Evolutionary conservation across 37 sponge, comb jelly and placozoan species (phyloP), one percentile per base, ranked within the genome.

Genomic region (Tethya wilhelma): DNA sequence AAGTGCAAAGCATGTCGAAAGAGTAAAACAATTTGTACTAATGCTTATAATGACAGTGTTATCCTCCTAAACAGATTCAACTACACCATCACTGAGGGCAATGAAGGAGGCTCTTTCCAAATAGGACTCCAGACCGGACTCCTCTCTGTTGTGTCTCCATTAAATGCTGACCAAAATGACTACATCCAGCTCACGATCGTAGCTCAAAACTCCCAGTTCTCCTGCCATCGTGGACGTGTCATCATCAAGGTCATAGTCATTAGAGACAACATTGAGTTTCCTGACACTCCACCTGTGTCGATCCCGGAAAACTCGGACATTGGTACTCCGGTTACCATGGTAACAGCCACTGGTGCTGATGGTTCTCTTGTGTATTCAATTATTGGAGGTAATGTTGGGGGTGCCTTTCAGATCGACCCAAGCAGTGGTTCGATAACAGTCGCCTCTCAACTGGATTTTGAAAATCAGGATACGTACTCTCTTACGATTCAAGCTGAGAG

Each of bases 21-120:
- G n/a, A n/a, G n/a, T n/a, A n/a, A n/a, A n/a, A n/a, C n/a, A n/a
- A n/a, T n/a, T n/a, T n/a, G n/a, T n/a, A n/a, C n/a, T n/a, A n/a
- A n/a, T n/a, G n/a, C n/a, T n/a, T n/a, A n/a, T n/a, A n/a, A n/a
- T n/a, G n/a, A 49, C 14, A 9, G 14, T 49, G 9, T 49, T 49
- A 9, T 49, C 53, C 14, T 19, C 14, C 53, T 49, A 9, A 49
- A 42, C 80, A 93, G 93, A 22, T 93, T 84, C 69, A 63, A 34
- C 32, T 93, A 65, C 75, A 41, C 58, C 36, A 88, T 93, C n/a
- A 81, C 79, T 5, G 68, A 70, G 38, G 93, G 93, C 40, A 85
- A 90, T 58, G 59, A 75, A 4, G 62, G 33, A 5, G 86, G 64
- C n/a, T 56, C 71, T 38, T 95, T 95, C 45, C 3, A 62, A 0